phyloP scores from a whole-genome alignment of 2,888 invertebrate species.

The Pheosia tremula region DNA sequence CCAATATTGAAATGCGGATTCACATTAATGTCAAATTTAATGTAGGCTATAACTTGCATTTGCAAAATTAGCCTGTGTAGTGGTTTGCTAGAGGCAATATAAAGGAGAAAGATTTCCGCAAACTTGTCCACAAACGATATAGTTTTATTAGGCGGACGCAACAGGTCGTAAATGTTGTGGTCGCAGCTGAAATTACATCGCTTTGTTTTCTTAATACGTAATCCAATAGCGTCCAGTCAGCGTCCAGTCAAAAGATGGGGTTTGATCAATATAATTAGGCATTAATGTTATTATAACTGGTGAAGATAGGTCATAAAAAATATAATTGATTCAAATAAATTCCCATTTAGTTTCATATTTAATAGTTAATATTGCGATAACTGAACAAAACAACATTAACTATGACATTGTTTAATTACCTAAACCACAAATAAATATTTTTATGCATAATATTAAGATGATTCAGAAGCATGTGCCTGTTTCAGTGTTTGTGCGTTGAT shows the following conservation, averaged over 20 bases:
- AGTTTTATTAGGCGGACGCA: conserved; percentile 41
- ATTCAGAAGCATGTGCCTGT: conserved; percentile 9
- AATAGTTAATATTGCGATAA: neutral
- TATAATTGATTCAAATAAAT: no score
- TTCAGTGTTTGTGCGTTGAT: conserved; percentile 13
- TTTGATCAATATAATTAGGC: neutral
- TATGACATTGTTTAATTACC: neutral
- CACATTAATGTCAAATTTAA: no score
- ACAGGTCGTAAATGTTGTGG: conserved; percentile 71
- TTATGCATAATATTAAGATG: neutral
- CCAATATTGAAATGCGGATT: no score
- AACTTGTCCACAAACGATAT: conserved; percentile 20
- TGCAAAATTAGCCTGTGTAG: neutral
- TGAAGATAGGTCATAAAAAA: no score
- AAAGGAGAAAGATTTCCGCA: neutral
- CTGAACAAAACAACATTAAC: neutral
- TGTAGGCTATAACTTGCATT: no score
- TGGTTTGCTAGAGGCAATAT: neutral
- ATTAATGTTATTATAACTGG: no score
- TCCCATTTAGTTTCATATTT: no score
- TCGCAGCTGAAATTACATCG: conserved; percentile 69
- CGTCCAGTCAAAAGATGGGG: conserved; percentile 11
- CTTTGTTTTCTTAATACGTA: conserved; percentile 69
- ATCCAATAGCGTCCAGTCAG: conserved; percentile 57
- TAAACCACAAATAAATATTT: neutral